A percentile compares a stretch with the other conserved stretches of the same genome.
Evolutionary conservation across 1,140 invertebrate species (phyloP).

Genomic region (Drosophila sproati): DNA sequence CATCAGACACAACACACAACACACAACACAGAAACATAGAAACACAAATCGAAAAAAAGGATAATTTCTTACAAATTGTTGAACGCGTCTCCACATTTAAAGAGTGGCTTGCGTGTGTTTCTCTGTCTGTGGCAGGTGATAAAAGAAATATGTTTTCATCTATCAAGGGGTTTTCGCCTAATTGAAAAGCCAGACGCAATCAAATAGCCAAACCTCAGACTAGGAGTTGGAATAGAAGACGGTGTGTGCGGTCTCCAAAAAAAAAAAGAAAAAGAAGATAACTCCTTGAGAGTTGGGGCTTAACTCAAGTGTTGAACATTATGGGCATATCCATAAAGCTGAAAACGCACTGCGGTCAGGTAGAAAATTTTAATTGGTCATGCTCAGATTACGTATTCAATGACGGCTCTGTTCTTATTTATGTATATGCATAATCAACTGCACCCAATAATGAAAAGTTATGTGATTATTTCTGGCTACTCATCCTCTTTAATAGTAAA

Average conservation of each 20-base stretch:
- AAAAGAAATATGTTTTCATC: conserved; percentile 46
- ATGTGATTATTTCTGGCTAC: conserved; percentile 56
- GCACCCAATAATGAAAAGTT: conserved; percentile 40
- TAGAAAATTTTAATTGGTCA: conserved; percentile 55
- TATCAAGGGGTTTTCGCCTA: conserved; percentile 27
- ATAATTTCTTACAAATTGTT: conserved; percentile 52
- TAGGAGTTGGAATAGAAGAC: neutral
- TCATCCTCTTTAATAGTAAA: conserved; percentile 37
- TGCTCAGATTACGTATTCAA: conserved; percentile 38
- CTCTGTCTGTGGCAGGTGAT: conserved; percentile 38
- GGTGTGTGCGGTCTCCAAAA: conserved; percentile 26
- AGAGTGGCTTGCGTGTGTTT: conserved; percentile 6
- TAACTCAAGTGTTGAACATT: conserved; percentile 29
- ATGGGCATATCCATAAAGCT: conserved; percentile 1
- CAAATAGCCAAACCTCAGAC: neutral
- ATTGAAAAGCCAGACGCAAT: conserved; percentile 35
- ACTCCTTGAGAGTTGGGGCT: conserved; percentile 14
- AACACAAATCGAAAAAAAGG: conserved; percentile 23
- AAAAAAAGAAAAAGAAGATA: too few species aligned
- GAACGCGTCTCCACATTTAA: conserved; percentile 1
- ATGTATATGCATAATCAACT: conserved; percentile 37
- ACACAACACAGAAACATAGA: conserved; percentile 3
- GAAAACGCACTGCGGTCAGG: conserved; percentile 38
- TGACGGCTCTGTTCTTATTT: neutral
- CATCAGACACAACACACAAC: conserved; percentile 3